A percentile compares a stretch with the other conserved stretches of the same genome.
Conservation (phyloP, 2,113 vertebrate species). For the Salvelinus fontinalis region DNA sequence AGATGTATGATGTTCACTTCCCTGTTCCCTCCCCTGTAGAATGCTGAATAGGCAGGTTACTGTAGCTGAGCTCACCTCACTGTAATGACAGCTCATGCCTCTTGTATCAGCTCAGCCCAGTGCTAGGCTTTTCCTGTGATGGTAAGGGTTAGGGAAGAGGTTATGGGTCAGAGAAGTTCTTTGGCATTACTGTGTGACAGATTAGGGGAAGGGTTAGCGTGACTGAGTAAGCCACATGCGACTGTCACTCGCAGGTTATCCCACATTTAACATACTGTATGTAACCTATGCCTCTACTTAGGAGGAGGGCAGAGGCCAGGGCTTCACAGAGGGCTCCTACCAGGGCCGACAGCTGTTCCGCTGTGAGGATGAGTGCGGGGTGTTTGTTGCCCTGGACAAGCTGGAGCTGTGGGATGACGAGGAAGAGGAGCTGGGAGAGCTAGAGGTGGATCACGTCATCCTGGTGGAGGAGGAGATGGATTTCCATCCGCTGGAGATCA, state of each 20-base stretch:
- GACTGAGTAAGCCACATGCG: too few species aligned
- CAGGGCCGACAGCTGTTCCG: constrained; percentile 95
- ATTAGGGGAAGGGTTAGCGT: too few species aligned
- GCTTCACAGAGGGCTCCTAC: constrained; percentile 95
- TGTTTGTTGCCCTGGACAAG: constrained; percentile 96
- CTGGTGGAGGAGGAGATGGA: constrained; percentile 86
- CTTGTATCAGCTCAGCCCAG: too few species aligned
- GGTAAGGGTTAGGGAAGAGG: too few species aligned
- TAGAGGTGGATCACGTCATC: constrained; percentile 85
- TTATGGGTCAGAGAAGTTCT: too few species aligned
- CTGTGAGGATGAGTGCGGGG: constrained; percentile 96
- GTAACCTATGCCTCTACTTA: constrained; percentile 45
- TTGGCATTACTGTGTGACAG: too few species aligned
- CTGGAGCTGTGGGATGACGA: constrained; percentile 90
- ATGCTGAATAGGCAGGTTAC: constrained; percentile 44
- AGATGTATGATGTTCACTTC: constrained; percentile 36
- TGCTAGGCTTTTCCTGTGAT: too few species aligned
- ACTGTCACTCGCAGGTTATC: neutral
- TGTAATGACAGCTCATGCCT: constrained; percentile 33
- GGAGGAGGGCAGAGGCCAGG: constrained; percentile 96
- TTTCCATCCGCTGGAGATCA: constrained; percentile 89
- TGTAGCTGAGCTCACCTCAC: constrained; percentile 11
- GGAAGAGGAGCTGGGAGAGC: constrained; percentile 73
- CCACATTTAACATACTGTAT: neutral
- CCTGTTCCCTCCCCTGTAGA: constrained; percentile 14